phyloP scores from a whole-genome alignment of 2,888 invertebrate genomes.

The Chloroclystis v-ata region DNA sequence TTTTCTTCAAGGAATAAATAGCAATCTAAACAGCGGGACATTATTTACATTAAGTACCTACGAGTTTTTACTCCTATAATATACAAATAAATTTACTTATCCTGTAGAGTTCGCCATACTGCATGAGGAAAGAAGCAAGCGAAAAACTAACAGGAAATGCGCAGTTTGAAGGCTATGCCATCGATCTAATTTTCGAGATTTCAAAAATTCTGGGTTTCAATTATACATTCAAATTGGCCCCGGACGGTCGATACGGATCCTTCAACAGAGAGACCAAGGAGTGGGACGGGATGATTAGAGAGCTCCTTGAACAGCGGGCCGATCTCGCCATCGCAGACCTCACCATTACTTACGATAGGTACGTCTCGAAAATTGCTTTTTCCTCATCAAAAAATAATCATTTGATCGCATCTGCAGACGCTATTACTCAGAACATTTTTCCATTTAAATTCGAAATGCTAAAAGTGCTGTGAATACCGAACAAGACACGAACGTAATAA shows the following conservation, averaged over 20 bases:
- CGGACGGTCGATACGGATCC: slow-evolving; percentile 91
- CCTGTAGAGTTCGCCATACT: slow-evolving; percentile 94
- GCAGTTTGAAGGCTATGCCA: slow-evolving; percentile 95
- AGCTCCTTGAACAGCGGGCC: slow-evolving; percentile 91
- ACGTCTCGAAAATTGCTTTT: slow-evolving; percentile 44
- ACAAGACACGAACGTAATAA: neutral
- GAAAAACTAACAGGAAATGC: slow-evolving; percentile 92
- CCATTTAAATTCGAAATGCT: neutral
- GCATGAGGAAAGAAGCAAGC: slow-evolving; percentile 94
- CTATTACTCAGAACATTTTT: slow-evolving; percentile 1
- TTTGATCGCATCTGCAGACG: slow-evolving; percentile 4
- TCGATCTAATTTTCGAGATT: slow-evolving; percentile 96
- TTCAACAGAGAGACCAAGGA: slow-evolving; percentile 89
- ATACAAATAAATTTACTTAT: slow-evolving; percentile 28
- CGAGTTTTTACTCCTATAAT: neutral
- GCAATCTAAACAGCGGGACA: neutral
- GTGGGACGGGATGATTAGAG: slow-evolving; percentile 95
- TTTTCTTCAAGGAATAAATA: neutral
- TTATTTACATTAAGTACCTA: too few species aligned
- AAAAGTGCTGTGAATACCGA: neutral
- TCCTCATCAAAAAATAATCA: neutral
- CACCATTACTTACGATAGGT: slow-evolving; percentile 97
- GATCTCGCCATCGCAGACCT: slow-evolving; percentile 98
- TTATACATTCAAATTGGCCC: slow-evolving; percentile 90
- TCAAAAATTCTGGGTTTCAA: slow-evolving; percentile 91